These are phyloP conservation scores for Elegia similella DNA, from an alignment of 2,888 invertebrate species.

Conservation along the genomic window DNA sequence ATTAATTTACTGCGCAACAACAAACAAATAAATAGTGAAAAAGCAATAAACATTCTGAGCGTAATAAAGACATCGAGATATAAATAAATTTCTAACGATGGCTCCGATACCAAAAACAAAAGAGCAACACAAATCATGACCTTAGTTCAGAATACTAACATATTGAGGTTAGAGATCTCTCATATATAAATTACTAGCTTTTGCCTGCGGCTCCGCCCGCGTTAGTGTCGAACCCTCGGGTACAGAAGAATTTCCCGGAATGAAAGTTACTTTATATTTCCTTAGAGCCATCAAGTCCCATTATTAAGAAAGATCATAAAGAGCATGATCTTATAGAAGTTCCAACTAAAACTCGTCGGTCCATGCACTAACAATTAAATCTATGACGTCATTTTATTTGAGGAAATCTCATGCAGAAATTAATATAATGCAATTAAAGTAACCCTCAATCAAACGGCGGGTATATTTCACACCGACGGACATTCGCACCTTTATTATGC, in stretches of 20 bases:
- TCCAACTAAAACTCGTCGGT: too few species aligned
- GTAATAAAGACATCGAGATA: slow-evolving; percentile 49
- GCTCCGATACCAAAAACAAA: slow-evolving; percentile 38
- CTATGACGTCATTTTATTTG: background rate
- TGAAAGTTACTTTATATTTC: too few species aligned
- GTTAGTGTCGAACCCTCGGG: too few species aligned
- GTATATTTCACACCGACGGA: slow-evolving; percentile 4
- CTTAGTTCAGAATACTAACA: too few species aligned
- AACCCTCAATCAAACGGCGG: background rate
- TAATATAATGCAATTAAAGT: background rate
- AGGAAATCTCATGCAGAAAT: background rate
- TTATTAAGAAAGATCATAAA: too few species aligned
- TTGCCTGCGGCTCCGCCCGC: too few species aligned
- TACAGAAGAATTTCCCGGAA: too few species aligned
- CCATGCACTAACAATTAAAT: too few species aligned
- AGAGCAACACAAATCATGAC: slow-evolving; percentile 46
- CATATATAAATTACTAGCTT: too few species aligned
- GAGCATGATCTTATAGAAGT: too few species aligned
- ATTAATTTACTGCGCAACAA: slow-evolving; percentile 2
- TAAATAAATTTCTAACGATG: slow-evolving; percentile 33
- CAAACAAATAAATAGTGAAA: slow-evolving; percentile 19
- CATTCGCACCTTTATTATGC: slow-evolving; percentile 17
- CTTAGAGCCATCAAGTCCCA: too few species aligned
- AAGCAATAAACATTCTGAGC: slow-evolving; percentile 26
- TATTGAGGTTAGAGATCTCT: too few species aligned